These are phyloP conservation scores for Enoplosus armatus DNA, from an alignment of 2,797 vertebrate genomes.

Conservation along the genomic window DNA sequence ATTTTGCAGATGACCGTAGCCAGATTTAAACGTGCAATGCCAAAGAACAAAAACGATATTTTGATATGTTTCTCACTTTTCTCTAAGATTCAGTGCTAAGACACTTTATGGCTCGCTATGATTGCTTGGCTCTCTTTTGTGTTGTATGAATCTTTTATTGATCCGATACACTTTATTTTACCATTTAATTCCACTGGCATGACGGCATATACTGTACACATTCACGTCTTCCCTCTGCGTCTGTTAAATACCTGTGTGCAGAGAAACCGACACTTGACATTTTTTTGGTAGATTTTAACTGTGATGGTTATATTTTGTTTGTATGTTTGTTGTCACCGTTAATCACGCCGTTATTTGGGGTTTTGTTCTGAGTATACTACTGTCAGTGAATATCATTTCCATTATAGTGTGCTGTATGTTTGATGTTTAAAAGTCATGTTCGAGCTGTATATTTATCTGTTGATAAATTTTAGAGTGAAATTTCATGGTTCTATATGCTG, in stretches of 20 bases:
- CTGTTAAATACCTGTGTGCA: slow-evolving; percentile 65
- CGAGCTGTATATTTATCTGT: slow-evolving; percentile 87
- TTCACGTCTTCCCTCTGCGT: slow-evolving; percentile 72
- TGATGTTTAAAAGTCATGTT: slow-evolving; percentile 84
- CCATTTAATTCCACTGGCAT: slow-evolving; percentile 84
- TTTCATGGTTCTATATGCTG: slow-evolving; percentile 26
- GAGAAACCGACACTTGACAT: slow-evolving; percentile 84
- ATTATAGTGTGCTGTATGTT: slow-evolving; percentile 85
- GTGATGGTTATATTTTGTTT: slow-evolving; percentile 78
- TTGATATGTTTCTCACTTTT: slow-evolving; percentile 33
- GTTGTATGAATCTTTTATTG: slow-evolving; percentile 62
- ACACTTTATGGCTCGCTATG: slow-evolving; percentile 73
- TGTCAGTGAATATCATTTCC: slow-evolving; percentile 87
- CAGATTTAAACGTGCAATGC: slow-evolving; percentile 74
- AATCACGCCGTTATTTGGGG: slow-evolving; percentile 76
- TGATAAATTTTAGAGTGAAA: slow-evolving; percentile 84
- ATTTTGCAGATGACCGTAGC: slow-evolving; percentile 32
- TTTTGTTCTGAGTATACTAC: slow-evolving; percentile 87
- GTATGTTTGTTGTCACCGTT: slow-evolving; percentile 77
- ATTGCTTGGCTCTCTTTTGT: slow-evolving; percentile 57
- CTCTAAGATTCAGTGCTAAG: slow-evolving; percentile 57
- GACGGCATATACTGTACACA: slow-evolving; percentile 75
- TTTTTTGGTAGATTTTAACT: slow-evolving; percentile 76
- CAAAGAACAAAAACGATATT: slow-evolving; percentile 55
- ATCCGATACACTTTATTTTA: slow-evolving; percentile 70